Evolutionary conservation across 2,797 vertebrate genomes (phyloP).

Genomic region (Manis javanica): DNA sequence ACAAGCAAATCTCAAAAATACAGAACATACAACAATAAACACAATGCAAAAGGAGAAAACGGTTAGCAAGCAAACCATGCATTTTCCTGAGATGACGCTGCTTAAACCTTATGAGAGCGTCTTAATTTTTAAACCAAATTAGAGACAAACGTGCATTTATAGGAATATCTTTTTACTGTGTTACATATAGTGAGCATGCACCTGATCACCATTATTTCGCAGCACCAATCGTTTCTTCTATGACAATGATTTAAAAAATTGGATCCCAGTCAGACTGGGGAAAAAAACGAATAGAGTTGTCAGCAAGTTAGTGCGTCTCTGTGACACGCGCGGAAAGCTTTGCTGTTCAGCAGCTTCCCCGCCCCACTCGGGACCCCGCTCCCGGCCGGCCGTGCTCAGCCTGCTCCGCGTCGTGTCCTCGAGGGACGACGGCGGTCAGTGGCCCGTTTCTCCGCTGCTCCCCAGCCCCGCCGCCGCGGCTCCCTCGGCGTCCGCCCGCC

Average conservation of each 20-base stretch:
- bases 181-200: not conserved
- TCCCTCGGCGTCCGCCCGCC: accelerated
- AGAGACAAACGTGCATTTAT: not conserved
- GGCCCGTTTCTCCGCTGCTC: not conserved
- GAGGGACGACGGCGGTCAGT: accelerated
- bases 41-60: not conserved
- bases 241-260: not conserved
- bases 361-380: accelerated
- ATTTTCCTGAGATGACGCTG: not conserved
- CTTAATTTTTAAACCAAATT: not conserved
- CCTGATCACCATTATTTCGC: not conserved
- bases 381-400: not conserved
- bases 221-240: not conserved
- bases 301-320: not conserved
- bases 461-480: accelerated
- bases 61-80: not conserved
- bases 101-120: not conserved
- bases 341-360: not conserved
- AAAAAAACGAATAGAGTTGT: not conserved
- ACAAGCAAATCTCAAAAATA: not conserved
- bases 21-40: not conserved
- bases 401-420: not conserved
- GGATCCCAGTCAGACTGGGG: not conserved
- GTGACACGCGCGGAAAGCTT: not conserved
- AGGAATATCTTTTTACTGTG: not conserved